These are phyloP conservation scores for Cryptocheilus praepositus DNA, from an alignment of 2,888 invertebrate genomes.

Conservation along the genomic window DNA sequence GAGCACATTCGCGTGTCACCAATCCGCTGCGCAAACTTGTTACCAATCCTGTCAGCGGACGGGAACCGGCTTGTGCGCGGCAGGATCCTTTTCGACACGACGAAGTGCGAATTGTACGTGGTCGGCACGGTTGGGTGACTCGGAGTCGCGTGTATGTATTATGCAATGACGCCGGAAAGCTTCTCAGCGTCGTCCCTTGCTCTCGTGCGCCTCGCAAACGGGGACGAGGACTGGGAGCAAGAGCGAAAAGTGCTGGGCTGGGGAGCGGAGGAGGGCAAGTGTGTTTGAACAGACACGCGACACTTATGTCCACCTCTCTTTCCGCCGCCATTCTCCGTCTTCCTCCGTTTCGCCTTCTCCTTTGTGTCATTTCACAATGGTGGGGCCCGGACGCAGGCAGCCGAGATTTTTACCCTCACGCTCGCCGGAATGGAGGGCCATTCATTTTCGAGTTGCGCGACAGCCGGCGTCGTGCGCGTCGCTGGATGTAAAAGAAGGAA, in stretches of 20 bases:
- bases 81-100: conserved; percentile 26
- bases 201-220: conserved; percentile 37
- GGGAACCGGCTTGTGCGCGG: conserved; percentile 8
- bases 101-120: too few species aligned
- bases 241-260: conserved; percentile 7
- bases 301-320: conserved; percentile 63
- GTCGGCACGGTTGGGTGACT: conserved; percentile 5
- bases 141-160: conserved; percentile 48
- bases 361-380: conserved; percentile 71
- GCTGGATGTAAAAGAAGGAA: too few species aligned
- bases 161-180: conserved; percentile 60
- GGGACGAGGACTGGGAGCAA: conserved; percentile 15
- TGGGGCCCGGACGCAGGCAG: conserved; percentile 24
- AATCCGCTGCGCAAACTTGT: too few species aligned
- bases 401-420: conserved; percentile 41
- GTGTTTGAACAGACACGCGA: conserved; percentile 73
- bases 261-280: conserved; percentile 58
- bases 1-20: too few species aligned
- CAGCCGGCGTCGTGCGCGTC: conserved; percentile 36
- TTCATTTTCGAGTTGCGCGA: conserved; percentile 67
- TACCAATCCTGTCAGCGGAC: too few species aligned
- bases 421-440: conserved; percentile 59
- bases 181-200: conserved; percentile 41
- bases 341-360: conserved; percentile 31
- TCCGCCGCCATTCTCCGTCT: conserved; percentile 31